Conservation (phyloP, 2,797 vertebrate genomes). For the Gouania willdenowi region DNA sequence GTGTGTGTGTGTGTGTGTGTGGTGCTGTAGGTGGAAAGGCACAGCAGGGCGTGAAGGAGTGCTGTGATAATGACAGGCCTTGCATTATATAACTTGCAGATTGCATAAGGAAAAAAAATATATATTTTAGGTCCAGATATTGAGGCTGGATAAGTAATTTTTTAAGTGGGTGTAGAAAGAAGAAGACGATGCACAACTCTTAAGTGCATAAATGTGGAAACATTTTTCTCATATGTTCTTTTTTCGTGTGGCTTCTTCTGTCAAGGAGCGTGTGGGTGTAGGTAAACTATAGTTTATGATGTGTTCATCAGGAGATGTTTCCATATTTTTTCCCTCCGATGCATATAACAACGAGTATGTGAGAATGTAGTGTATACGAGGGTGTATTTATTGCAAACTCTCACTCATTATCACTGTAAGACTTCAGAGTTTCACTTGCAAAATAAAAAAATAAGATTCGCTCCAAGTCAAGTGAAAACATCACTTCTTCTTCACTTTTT, state of each 20-base stretch:
- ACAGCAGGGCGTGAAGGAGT: slow-evolving; percentile 65
- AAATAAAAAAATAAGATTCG: slow-evolving; percentile 21
- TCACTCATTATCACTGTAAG: slow-evolving; percentile 66
- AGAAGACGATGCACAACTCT: slow-evolving; percentile 16
- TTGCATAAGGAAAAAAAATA: slow-evolving; percentile 73
- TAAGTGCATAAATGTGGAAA: slow-evolving; percentile 24
- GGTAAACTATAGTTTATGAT: slow-evolving; percentile 57
- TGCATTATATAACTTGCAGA: slow-evolving; percentile 73
- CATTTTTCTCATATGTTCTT: slow-evolving; percentile 44
- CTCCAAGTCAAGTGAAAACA: slow-evolving; percentile 16
- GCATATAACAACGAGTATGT: no score
- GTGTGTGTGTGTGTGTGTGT: slow-evolving; percentile 38
- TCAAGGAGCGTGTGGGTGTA: slow-evolving; percentile 54
- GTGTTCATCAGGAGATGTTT: slow-evolving; percentile 61
- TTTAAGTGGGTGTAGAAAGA: slow-evolving; percentile 47
- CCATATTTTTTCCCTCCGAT: slow-evolving; percentile 48
- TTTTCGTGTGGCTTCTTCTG: slow-evolving; percentile 32
- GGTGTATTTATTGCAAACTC: slow-evolving; percentile 52
- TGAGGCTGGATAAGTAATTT: slow-evolving; percentile 58
- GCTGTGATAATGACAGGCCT: slow-evolving; percentile 73
- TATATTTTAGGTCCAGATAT: slow-evolving; percentile 70
- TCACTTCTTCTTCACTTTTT: slow-evolving; percentile 25
- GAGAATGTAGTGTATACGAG: slow-evolving; percentile 47
- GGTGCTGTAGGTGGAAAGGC: slow-evolving; percentile 65
- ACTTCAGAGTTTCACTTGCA: slow-evolving; percentile 47